Conservation (phyloP, 2,797 vertebrate species). For the Acanthis flammea region DNA sequence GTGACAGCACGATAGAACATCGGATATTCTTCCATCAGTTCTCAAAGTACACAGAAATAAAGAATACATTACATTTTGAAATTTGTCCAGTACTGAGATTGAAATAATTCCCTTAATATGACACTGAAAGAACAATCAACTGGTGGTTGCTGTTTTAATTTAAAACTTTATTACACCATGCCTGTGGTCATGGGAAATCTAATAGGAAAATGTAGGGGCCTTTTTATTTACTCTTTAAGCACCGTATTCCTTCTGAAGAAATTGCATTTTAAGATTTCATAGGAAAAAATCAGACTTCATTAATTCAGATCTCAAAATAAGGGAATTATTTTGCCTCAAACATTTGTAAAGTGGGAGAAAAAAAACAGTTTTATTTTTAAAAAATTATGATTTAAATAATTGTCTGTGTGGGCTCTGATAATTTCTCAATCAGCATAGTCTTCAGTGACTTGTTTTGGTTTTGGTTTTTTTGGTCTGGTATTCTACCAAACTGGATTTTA, state of each 20-base stretch:
- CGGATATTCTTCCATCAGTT: not conserved
- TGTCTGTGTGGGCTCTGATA: not conserved
- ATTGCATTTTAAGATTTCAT: not conserved
- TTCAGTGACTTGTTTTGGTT: not conserved
- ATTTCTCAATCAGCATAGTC: not conserved
- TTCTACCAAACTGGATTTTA: conserved; percentile 7
- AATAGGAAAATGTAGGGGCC: not conserved
- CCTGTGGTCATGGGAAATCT: not conserved
- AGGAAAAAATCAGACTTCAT: not conserved
- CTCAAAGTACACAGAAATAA: not conserved
- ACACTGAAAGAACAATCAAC: not conserved
- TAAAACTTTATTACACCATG: not conserved
- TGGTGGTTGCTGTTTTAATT: not conserved
- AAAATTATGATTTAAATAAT: not conserved
- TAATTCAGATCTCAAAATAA: not conserved
- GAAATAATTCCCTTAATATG: conserved; percentile 59
- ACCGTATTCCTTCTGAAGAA: not conserved
- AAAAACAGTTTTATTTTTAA: not conserved
- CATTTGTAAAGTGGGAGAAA: not conserved
- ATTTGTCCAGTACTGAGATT: conserved; percentile 5
- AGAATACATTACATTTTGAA: conserved; percentile 23
- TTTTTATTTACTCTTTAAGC: not conserved
- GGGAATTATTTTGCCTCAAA: not conserved
- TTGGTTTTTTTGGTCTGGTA: conserved; percentile 13
- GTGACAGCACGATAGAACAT: conserved; percentile 89